Conservation (phyloP, 2,888 invertebrate genomes). For the Watsonalla cultraria region DNA sequence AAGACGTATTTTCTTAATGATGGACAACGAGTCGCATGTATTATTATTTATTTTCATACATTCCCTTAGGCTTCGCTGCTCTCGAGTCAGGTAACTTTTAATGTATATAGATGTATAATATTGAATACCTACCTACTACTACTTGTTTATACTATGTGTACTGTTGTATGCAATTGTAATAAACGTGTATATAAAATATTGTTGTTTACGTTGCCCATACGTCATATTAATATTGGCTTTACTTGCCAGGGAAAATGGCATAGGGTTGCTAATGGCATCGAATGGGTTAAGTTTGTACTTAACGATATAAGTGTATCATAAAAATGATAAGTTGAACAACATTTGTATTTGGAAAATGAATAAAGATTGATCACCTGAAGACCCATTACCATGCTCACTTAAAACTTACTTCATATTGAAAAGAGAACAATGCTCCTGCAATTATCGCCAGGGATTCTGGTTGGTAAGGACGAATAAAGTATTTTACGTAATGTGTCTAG, state of each 20-base stretch:
- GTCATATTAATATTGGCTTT: constrained; percentile 15
- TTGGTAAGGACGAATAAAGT: too few relatives aligned
- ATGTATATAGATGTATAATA: constrained; percentile 60
- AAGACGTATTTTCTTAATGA: constrained; percentile 3
- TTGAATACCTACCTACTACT: constrained; percentile 26
- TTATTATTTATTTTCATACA: constrained; percentile 44
- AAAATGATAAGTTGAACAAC: too few relatives aligned
- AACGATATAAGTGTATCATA: constrained; percentile 11
- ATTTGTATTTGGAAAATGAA: too few relatives aligned
- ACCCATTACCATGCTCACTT: too few relatives aligned
- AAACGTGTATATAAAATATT: constrained; percentile 67
- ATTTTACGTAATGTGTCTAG: too few relatives aligned
- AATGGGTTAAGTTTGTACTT: constrained; percentile 19
- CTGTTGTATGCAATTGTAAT: constrained; percentile 69
- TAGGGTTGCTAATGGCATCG: constrained; percentile 3
- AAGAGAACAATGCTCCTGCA: too few relatives aligned
- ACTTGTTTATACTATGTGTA: constrained; percentile 67
- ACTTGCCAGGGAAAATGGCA: constrained; percentile 6
- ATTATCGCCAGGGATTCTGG: too few relatives aligned
- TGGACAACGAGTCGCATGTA: constrained; percentile 12
- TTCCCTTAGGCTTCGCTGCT: constrained; percentile 51
- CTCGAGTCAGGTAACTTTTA: constrained; percentile 38
- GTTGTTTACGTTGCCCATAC: constrained; percentile 19
- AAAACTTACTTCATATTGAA: too few relatives aligned
- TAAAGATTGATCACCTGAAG: too few relatives aligned